Evolutionary conservation across 2,888 invertebrate species (phyloP).

Genomic region (Frankliniella intonsa): DNA sequence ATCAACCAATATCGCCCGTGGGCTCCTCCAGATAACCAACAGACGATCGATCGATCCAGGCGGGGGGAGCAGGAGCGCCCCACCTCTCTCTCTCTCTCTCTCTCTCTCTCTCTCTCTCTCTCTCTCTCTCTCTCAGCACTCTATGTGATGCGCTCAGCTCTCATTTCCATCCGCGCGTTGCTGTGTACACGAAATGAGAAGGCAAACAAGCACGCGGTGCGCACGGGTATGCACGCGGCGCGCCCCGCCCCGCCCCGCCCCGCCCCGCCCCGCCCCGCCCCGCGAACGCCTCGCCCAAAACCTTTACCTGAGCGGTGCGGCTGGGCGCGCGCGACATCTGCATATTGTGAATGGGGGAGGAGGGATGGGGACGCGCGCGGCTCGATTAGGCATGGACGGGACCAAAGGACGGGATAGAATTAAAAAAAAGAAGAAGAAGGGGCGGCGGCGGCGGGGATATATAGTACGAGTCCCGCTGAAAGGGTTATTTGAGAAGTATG

Average conservation of each 20-base stretch:
- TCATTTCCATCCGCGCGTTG: no score
- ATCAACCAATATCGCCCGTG: background rate
- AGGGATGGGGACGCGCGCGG: background rate
- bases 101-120: no score
- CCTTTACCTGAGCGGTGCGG: conserved; percentile 1
- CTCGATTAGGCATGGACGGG: conserved; percentile 16
- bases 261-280: background rate
- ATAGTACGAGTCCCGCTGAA: background rate
- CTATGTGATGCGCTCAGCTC: no score
- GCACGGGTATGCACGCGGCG: background rate
- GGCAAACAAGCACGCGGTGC: background rate
- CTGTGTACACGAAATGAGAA: background rate
- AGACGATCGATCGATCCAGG: no score
- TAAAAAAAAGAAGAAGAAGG: background rate
- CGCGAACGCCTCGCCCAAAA: background rate
- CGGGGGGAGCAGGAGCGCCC: no score
- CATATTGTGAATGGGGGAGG: conserved; percentile 7
- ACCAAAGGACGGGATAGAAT: background rate
- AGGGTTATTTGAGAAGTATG: background rate
- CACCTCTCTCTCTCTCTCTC: no score
- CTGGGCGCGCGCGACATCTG: conserved; percentile 5
- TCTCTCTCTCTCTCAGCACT: no score
- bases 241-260: background rate
- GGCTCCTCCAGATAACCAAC: no score
- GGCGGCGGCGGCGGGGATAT: background rate